phyloP scores from a whole-genome alignment of 2,888 invertebrate species.

The Himalopsyche kuldschensis region DNA sequence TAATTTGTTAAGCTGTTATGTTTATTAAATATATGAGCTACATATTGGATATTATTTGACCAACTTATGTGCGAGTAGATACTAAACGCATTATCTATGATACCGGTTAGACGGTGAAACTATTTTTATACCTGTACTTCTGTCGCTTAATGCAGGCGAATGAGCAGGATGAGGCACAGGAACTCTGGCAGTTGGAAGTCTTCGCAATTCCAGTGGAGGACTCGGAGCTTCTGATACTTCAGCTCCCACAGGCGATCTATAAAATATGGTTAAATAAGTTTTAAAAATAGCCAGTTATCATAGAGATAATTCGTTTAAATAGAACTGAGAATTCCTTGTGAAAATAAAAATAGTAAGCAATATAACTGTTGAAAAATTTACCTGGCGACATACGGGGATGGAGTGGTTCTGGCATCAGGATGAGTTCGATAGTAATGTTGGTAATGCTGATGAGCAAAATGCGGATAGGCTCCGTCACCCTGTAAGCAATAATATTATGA shows the following conservation, averaged over 20 bases:
- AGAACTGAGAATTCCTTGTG: not conserved
- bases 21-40: no score
- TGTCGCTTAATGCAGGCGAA: slow-evolving; percentile 70
- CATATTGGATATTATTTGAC: not conserved
- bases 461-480: slow-evolving; percentile 58
- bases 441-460: slow-evolving; percentile 58
- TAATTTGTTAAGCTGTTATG: no score
- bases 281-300: not conserved
- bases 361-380: slow-evolving; percentile 3
- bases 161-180: slow-evolving; percentile 71
- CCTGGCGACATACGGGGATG: slow-evolving; percentile 48
- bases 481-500: slow-evolving; percentile 42
- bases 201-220: slow-evolving; percentile 73
- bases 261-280: not conserved
- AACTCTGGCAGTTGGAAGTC: slow-evolving; percentile 63
- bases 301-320: not conserved
- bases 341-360: not conserved
- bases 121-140: slow-evolving; percentile 60
- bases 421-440: slow-evolving; percentile 59
- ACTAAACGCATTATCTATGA: not conserved
- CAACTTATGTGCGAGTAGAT: not conserved
- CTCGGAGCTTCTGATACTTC: slow-evolving; percentile 66
- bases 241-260: slow-evolving; percentile 59
- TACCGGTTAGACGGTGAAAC: not conserved
- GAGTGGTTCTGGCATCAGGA: slow-evolving; percentile 52